Evolutionary conservation across 2,113 vertebrate species (phyloP).

Genomic region (Paramisgurnus dabryanus): DNA sequence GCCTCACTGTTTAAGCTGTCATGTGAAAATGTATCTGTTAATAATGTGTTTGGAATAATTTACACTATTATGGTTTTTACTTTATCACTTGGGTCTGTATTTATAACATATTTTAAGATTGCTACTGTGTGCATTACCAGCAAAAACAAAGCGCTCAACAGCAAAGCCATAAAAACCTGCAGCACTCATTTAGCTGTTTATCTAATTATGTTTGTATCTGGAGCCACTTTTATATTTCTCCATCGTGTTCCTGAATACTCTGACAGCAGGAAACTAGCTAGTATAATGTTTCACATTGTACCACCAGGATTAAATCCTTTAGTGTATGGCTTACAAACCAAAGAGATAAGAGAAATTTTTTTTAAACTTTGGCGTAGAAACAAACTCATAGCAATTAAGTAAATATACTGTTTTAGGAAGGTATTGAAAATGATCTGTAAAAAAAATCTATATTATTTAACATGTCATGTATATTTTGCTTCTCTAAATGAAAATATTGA

Average conservation of each 20-base stretch:
- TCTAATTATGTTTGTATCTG: slow-evolving; percentile 48
- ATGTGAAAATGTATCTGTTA: slow-evolving; percentile 60
- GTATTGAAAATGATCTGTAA: too few relatives aligned
- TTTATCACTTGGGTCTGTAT: slow-evolving; percentile 53
- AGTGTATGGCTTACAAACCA: slow-evolving; percentile 65
- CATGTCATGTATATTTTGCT: too few relatives aligned
- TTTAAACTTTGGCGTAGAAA: slow-evolving; percentile 21
- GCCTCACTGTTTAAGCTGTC: slow-evolving; percentile 66
- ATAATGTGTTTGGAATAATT: slow-evolving; percentile 64
- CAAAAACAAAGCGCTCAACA: slow-evolving; percentile 53
- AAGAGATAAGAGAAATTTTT: slow-evolving; percentile 53
- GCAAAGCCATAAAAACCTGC: slow-evolving; percentile 61
- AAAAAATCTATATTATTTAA: too few relatives aligned
- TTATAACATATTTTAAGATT: slow-evolving; percentile 62
- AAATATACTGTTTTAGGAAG: background rate
- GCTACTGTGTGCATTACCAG: slow-evolving; percentile 42
- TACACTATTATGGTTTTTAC: slow-evolving; percentile 42
- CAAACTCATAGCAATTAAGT: background rate
- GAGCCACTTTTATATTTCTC: slow-evolving; percentile 35
- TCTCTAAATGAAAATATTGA: too few relatives aligned
- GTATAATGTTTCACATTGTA: slow-evolving; percentile 53
- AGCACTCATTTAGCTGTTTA: slow-evolving; percentile 60
- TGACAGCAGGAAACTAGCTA: slow-evolving; percentile 51
- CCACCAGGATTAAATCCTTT: slow-evolving; percentile 56
- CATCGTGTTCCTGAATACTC: slow-evolving; percentile 53